Base-by-base conservation (phyloP, 1,140 invertebrate genomes). In the Penaeus indicus region DNA sequence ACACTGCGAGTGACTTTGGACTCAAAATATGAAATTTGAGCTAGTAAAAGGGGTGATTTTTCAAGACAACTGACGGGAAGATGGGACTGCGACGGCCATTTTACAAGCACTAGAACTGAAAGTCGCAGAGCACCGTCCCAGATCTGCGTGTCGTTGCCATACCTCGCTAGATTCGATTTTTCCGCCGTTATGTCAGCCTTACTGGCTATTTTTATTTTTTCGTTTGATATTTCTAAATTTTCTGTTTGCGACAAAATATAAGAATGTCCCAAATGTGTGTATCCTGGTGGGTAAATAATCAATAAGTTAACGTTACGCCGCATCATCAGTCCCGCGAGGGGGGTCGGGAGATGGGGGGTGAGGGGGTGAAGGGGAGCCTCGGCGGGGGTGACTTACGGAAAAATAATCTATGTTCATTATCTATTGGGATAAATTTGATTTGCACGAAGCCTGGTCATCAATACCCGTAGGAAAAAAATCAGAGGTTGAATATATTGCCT, bases 101-200 rank as follows among this genome's bases (percentile, higher is more conserved):
- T 77, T 85, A 85, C 84, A 69, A 85, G 62, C 83, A 85, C 84
- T 85, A 61, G 69, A 85, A 85, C 84, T 85, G 84, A 85, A 85
- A 77, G 69, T 85, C 69, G 69, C 67, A 60, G 69, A 85, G 62
- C 69, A 85, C 83, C 84, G 69, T 77, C 84, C 84, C 72, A 85
- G 84, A 77, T 85, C 84, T 61, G 19, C 18, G 64, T 42, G 13
- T 11, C n/a, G 69, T n/a, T 85, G 69, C 69, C 84, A 85, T 21
- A 77, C 19, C 4, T 61, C n/a, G 47, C 84, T 47, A 85, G 47
- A 80, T 25, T 60, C 21, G 0, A 47, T 80, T 60, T 60, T 80
- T 25, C 22, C 27, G 54, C 54, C 54, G 10, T 54, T 54, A 13
- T 13, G 54, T 16, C 8, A 54, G 10, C 16, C 54, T 54, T 54